Base-by-base conservation (phyloP, 2,888 invertebrate genomes). In the Lycia hirtaria region DNA sequence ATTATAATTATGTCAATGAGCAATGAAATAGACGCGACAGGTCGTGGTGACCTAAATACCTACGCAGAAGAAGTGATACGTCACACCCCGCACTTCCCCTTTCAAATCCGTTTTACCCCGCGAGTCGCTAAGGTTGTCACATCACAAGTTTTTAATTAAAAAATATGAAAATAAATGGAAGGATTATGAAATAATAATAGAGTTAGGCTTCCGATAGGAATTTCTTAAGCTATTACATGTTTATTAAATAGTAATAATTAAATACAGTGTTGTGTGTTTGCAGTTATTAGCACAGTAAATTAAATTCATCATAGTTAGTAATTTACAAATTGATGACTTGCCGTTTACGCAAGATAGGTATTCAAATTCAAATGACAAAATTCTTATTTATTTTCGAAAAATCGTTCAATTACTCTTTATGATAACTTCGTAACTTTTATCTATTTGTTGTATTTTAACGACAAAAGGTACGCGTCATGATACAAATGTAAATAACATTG, bases 31-130 rank as follows among this genome's bases (percentile, higher is more conserved):
- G 26, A 41, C 24, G 24, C 24, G 41, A 41, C 24, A 26, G 24
- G 41, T 35, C 47, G 37, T 24, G 14, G 20, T 47, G 59, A 55
- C 54, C 41, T 40, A 10, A 54, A 41, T 54, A 54, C 37, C 30
- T 51, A 57, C 48, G 24, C 45, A 54, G 20, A 44, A 49, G 32
- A 44, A 49, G 49, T 37, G 43, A 49, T 44, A 24, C 41, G 26
- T 44, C n/a, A 28, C 55, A 32, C 50, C 38, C 44, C 56, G 12
- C 49, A 17, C 56, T 44, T 49, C 56, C 20, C 41, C 35, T 38
- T 28, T 19, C 22, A 33, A 35, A 10, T 26, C 12, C 26, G 22
- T 24, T 10, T 10, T 6, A 40, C 20, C 14, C 22, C n/a, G 12
- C 15, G 26, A 24, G 3, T 43, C 12, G 17, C 6, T 35, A 52